These are phyloP conservation scores for Electrona antarctica DNA, from an alignment of 2,113 vertebrate species.

Conservation along the genomic window DNA sequence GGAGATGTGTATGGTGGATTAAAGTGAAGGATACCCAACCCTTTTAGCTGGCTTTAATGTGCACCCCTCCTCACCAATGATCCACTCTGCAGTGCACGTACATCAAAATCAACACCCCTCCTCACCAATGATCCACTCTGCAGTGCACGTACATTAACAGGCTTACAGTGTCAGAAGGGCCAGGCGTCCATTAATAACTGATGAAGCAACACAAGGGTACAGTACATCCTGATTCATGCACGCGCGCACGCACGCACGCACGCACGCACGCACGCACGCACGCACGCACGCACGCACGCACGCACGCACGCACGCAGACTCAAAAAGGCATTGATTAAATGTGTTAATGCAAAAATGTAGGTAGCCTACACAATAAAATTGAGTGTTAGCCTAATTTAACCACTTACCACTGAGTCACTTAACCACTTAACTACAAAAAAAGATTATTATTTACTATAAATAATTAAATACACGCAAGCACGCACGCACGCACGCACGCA, in stretches of 20 bases:
- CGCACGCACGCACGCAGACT: no score
- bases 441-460: no score
- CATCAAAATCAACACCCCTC: no score
- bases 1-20: conserved; percentile 59
- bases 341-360: no score
- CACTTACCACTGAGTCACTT: no score
- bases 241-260: not conserved
- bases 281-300: no score
- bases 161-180: conserved; percentile 65
- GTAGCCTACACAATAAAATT: no score
- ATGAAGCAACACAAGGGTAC: conserved; percentile 38
- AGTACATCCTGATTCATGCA: not conserved
- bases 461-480: no score
- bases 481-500: not conserved
- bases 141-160: conserved; percentile 68
- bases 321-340: no score
- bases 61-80: conserved; percentile 55
- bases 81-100: conserved; percentile 56
- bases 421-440: no score
- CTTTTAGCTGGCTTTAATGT: conserved; percentile 68
- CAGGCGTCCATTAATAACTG: conserved; percentile 48
- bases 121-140: conserved; percentile 61
- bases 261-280: not conserved
- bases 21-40: conserved; percentile 66
- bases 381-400: no score